These are phyloP conservation scores for Priocnemis perturbator DNA, from an alignment of 2,888 invertebrate species.

Conservation along the genomic window DNA sequence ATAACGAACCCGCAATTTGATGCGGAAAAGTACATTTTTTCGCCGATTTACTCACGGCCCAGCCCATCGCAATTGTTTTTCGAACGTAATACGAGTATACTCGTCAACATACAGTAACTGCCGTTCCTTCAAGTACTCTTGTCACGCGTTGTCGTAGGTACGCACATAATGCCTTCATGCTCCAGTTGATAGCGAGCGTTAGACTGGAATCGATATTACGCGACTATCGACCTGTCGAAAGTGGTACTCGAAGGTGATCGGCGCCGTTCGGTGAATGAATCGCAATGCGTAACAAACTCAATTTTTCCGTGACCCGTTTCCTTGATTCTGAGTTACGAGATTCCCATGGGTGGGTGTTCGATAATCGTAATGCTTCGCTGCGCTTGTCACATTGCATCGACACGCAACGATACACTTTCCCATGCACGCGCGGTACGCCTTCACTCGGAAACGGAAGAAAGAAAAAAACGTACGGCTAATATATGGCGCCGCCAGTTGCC, in stretches of 20 bases:
- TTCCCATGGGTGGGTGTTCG: neutral
- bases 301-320: neutral
- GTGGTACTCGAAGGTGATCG: constrained; percentile 31
- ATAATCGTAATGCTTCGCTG: neutral
- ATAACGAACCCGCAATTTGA: too few species aligned
- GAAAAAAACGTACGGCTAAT: neutral
- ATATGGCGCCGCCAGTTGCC: neutral
- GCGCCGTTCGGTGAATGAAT: constrained; percentile 18
- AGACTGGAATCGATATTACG: constrained; percentile 49
- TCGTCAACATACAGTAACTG: too few species aligned
- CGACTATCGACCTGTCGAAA: constrained; percentile 53
- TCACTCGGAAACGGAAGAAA: neutral
- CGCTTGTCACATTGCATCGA: neutral
- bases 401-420: neutral
- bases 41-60: too few species aligned
- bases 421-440: neutral
- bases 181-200: constrained; percentile 55
- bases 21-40: too few species aligned
- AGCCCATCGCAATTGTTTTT: too few species aligned
- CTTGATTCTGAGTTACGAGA: neutral
- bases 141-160: neutral
- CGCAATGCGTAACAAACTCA: too few species aligned
- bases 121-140: neutral
- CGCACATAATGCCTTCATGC: constrained; percentile 41
- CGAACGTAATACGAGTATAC: too few species aligned